Evolutionary conservation across 2,113 vertebrate species (phyloP).

Genomic region (Amphilophus citrinellus): DNA sequence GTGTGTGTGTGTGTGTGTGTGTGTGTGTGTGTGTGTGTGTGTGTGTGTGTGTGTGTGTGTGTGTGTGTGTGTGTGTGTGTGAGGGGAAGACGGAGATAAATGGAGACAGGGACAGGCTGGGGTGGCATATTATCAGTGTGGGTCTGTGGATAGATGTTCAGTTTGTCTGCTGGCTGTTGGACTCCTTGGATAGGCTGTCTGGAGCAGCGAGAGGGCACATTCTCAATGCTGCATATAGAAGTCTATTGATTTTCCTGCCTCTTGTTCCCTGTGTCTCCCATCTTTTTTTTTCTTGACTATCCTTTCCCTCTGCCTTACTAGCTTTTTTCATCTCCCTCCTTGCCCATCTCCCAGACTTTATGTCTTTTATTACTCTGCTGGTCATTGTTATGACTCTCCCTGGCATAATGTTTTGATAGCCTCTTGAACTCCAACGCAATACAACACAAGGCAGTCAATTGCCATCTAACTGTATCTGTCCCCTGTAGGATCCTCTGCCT

Average conservation of each 20-base stretch:
- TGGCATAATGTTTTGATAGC: slow-evolving; percentile 64
- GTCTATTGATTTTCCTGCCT: slow-evolving; percentile 74
- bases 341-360: slow-evolving; percentile 38
- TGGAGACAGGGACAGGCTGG: slow-evolving; percentile 43
- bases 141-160: slow-evolving; percentile 61
- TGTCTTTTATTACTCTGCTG: slow-evolving; percentile 65
- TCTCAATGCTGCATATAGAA: slow-evolving; percentile 60
- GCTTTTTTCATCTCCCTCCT: background rate
- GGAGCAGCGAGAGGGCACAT: slow-evolving; percentile 41
- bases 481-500: slow-evolving; percentile 15
- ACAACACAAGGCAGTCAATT: slow-evolving; percentile 33
- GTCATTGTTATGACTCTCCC: slow-evolving; percentile 54
- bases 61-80: slow-evolving; percentile 6
- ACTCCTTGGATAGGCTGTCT: slow-evolving; percentile 61
- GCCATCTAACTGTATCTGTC: slow-evolving; percentile 17
- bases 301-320: background rate
- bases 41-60: slow-evolving; percentile 21
- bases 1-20: slow-evolving; percentile 27
- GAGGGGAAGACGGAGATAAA: slow-evolving; percentile 37
- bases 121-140: slow-evolving; percentile 57
- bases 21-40: slow-evolving; percentile 16
- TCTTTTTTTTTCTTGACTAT: slow-evolving; percentile 25
- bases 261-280: slow-evolving; percentile 31
- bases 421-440: slow-evolving; percentile 51
- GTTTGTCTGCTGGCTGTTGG: slow-evolving; percentile 54